phyloP scores from a whole-genome alignment of 2,797 vertebrate genomes.

The Myioborus melanocephalus region DNA sequence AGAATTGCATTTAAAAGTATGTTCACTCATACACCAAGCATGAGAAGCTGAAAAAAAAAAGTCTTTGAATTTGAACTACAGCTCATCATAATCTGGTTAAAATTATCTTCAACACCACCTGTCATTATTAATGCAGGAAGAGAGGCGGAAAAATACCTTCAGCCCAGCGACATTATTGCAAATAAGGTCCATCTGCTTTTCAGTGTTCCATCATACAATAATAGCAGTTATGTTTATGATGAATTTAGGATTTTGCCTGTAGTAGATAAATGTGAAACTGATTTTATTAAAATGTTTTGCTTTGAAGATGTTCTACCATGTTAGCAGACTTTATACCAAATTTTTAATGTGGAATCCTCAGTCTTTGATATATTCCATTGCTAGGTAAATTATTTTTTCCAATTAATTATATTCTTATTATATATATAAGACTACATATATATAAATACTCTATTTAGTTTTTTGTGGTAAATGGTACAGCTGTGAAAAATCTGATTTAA shows the following conservation, averaged over 20 bases:
- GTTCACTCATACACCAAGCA: constrained; percentile 60
- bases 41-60: constrained; percentile 46
- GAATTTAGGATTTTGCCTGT: constrained; percentile 20
- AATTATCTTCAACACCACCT: constrained; percentile 74
- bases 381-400: background rate
- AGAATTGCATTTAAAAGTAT: constrained; percentile 71
- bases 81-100: constrained; percentile 73
- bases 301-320: constrained; percentile 27
- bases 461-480: background rate
- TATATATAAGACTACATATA: background rate
- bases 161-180: background rate
- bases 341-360: background rate
- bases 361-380: constrained; percentile 23
- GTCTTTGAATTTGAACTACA: constrained; percentile 67
- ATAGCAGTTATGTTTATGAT: constrained; percentile 30
- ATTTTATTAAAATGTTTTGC: constrained; percentile 48
- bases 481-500: background rate
- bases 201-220: constrained; percentile 14
- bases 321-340: background rate
- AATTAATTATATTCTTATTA: background rate
- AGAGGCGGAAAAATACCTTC: constrained; percentile 37
- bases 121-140: constrained; percentile 70
- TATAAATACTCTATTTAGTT: background rate
- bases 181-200: constrained; percentile 25
- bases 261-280: constrained; percentile 6